A percentile compares a stretch with the other conserved stretches of the same genome.
These are phyloP conservation scores for Calyptomena viridis DNA, from an alignment of 2,113 vertebrate species.

Conservation along the genomic window DNA sequence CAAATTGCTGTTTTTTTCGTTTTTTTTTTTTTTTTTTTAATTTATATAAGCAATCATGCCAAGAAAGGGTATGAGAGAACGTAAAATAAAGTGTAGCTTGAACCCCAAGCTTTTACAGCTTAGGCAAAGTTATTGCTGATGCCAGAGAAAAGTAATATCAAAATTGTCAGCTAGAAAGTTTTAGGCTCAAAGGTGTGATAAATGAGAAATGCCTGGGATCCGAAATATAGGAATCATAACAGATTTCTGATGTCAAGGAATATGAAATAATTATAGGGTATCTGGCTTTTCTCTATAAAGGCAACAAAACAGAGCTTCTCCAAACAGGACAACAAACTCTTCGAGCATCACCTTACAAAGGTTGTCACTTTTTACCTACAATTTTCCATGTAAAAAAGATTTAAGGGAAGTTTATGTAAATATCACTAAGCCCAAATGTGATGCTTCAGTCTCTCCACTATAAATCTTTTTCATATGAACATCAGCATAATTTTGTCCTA, in stretches of 20 bases:
- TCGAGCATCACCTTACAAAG: not conserved
- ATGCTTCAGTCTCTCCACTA: not conserved
- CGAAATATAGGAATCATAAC: not conserved
- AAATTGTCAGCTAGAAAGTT: slow-evolving; percentile 18
- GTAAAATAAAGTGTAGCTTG: slow-evolving; percentile 21
- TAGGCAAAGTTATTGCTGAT: slow-evolving; percentile 50
- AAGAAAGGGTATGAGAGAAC: slow-evolving; percentile 37
- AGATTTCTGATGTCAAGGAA: not conserved
- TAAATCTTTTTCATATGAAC: not conserved
- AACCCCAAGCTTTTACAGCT: slow-evolving; percentile 54
- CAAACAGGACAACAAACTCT: not conserved
- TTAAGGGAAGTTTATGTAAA: not conserved
- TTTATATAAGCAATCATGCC: slow-evolving; percentile 49
- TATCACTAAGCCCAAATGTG: not conserved
- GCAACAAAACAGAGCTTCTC: not conserved
- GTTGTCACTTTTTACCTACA: not conserved
- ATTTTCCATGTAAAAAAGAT: not conserved
- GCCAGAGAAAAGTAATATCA: slow-evolving; percentile 25
- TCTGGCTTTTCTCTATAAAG: not conserved
- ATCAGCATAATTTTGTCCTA: not conserved
- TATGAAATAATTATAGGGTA: not conserved
- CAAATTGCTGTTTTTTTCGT: not conserved
- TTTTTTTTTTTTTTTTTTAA: too few relatives aligned
- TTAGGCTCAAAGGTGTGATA: slow-evolving; percentile 47
- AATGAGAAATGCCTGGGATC: slow-evolving; percentile 10